phyloP scores from a whole-genome alignment of 2,888 invertebrate species.

The Dione juno region DNA sequence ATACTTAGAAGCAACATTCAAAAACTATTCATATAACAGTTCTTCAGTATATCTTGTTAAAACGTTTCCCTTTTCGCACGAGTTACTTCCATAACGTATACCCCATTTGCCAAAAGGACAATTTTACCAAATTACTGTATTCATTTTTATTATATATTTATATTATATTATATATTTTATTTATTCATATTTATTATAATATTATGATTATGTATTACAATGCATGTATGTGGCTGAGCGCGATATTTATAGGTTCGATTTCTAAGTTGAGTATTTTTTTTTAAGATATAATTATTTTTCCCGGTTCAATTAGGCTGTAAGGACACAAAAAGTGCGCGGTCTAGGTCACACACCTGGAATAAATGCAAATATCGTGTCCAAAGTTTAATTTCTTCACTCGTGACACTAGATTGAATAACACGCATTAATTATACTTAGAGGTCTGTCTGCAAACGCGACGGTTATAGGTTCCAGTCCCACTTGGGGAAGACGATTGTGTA shows the following conservation, averaged over 20 bases:
- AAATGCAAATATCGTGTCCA: too few relatives aligned
- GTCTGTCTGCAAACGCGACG: too few relatives aligned
- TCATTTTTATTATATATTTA: constrained; percentile 3
- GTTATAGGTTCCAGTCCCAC: neutral
- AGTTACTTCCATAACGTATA: constrained; percentile 10
- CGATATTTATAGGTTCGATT: neutral
- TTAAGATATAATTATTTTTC: too few relatives aligned
- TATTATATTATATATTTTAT: neutral
- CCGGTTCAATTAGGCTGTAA: too few relatives aligned
- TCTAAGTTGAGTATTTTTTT: too few relatives aligned
- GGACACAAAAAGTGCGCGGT: too few relatives aligned
- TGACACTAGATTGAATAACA: too few relatives aligned
- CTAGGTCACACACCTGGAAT: too few relatives aligned
- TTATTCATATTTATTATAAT: neutral
- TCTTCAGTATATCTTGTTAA: constrained; percentile 5
- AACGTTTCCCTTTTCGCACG: constrained; percentile 24
- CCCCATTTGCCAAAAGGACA: constrained; percentile 4
- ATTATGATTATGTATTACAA: too few relatives aligned
- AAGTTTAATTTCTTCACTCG: too few relatives aligned
- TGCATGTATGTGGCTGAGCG: too few relatives aligned
- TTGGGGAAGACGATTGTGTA: neutral
- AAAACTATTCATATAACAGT: constrained; percentile 16
- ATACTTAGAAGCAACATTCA: constrained; percentile 3
- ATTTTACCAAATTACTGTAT: constrained; percentile 13
- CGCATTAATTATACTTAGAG: too few relatives aligned